Evolutionary conservation across 2,113 vertebrate species (phyloP).

Genomic region (Solenodon paradoxus): DNA sequence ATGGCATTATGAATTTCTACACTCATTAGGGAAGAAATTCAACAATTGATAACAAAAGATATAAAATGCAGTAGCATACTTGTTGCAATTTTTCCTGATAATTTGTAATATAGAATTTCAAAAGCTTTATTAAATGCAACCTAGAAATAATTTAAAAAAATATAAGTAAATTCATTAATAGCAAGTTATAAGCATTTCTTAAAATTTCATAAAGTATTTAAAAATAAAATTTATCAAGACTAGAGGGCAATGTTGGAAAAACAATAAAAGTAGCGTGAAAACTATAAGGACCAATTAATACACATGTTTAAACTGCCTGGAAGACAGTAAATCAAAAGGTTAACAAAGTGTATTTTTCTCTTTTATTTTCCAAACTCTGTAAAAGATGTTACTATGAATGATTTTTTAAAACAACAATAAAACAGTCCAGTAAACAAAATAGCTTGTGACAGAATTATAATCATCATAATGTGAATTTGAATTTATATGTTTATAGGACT

Average conservation of each 20-base stretch:
- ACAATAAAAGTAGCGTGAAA: not conserved
- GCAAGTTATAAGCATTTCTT: not conserved
- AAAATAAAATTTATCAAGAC: not conserved
- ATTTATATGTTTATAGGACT: not conserved
- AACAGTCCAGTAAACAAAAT: not conserved
- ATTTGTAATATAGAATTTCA: not conserved
- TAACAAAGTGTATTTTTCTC: not conserved
- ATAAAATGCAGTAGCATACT: not conserved
- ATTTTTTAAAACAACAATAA: not conserved
- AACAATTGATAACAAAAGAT: not conserved
- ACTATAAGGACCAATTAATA: not conserved
- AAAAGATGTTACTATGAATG: not conserved
- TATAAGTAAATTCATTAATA: conserved; percentile 14
- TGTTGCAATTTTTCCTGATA: not conserved
- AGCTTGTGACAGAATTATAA: not conserved
- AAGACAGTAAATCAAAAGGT: not conserved
- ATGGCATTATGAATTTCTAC: not conserved
- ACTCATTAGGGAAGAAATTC: not conserved
- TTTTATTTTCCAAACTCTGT: not conserved
- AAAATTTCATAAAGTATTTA: not conserved
- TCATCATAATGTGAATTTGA: not conserved
- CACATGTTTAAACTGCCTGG: not conserved
- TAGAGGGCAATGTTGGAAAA: not conserved
- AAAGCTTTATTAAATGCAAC: not conserved
- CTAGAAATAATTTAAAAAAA: not conserved